A percentile compares a stretch with the other conserved stretches of the same genome.
These are phyloP conservation scores for Cepphus grylle DNA, from an alignment of 2,113 vertebrate genomes.

Conservation along the genomic window DNA sequence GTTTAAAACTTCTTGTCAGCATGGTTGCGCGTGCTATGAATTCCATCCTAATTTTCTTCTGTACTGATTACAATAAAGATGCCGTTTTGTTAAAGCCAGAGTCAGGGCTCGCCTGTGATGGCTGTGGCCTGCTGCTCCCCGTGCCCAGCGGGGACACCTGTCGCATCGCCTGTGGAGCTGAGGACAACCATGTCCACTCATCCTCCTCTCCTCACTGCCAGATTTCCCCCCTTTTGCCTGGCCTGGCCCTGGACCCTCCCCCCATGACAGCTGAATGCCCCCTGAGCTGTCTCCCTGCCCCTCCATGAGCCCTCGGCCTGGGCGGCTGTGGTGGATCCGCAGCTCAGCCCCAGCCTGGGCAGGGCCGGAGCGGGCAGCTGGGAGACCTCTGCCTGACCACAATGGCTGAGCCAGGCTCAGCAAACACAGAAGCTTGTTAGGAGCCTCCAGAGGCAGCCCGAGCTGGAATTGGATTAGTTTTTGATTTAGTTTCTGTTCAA, in stretches of 20 bases:
- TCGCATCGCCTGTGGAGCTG: rapidly evolving
- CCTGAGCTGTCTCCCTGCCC: background rate
- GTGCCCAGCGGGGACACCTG: rapidly evolving
- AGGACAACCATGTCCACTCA: background rate
- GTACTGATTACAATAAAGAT: background rate
- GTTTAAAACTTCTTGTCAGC: background rate
- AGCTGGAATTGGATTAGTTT: background rate
- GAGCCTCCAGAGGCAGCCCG: background rate
- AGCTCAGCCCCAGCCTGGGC: rapidly evolving
- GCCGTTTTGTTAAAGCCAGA: background rate
- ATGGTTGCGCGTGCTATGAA: background rate
- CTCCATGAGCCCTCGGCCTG: background rate
- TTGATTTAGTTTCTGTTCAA: background rate
- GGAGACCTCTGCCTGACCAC: background rate
- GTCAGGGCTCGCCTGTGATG: rapidly evolving
- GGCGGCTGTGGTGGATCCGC: background rate
- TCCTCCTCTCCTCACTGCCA: background rate
- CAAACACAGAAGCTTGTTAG: background rate
- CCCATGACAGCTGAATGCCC: rapidly evolving
- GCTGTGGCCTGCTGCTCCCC: rapidly evolving
- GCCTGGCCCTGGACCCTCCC: background rate
- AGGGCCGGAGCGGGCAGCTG: rapidly evolving
- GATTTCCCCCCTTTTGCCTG: background rate
- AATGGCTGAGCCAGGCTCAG: rapidly evolving
- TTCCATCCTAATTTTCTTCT: background rate